Conservation (phyloP, 2,797 vertebrate species). For the Leuciscus waleckii region DNA sequence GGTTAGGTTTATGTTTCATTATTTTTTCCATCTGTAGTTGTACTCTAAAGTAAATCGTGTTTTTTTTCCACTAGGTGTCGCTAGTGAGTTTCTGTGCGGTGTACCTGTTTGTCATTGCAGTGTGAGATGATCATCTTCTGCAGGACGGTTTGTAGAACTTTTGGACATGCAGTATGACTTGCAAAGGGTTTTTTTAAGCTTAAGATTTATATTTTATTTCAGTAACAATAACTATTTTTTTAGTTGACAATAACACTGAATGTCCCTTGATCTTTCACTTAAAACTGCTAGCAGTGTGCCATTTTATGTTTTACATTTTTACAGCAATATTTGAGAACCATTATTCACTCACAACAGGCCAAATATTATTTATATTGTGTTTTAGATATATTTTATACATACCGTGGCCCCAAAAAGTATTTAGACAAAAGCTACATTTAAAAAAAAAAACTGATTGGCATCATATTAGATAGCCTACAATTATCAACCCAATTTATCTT, state of each 20-base stretch:
- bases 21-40: neutral
- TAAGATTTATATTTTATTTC: neutral
- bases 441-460: neutral
- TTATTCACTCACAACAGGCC: neutral
- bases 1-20: neutral
- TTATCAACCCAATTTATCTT: neutral
- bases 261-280: neutral
- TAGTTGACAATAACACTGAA: neutral
- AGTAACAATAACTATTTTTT: neutral
- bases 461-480: neutral
- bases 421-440: neutral
- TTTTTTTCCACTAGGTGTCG: slow-evolving; percentile 9
- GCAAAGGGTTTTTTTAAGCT: neutral
- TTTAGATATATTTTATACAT: neutral
- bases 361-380: neutral
- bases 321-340: neutral
- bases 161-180: neutral
- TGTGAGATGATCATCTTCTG: neutral
- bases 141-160: neutral
- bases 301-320: neutral
- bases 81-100: slow-evolving; percentile 3
- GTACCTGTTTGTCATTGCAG: too few species aligned
- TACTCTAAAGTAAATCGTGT: neutral
- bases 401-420: neutral
- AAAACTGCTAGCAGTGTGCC: neutral